Evolutionary conservation across 1,140 invertebrate species (phyloP).

Genomic region (Mactra quadrangularis): DNA sequence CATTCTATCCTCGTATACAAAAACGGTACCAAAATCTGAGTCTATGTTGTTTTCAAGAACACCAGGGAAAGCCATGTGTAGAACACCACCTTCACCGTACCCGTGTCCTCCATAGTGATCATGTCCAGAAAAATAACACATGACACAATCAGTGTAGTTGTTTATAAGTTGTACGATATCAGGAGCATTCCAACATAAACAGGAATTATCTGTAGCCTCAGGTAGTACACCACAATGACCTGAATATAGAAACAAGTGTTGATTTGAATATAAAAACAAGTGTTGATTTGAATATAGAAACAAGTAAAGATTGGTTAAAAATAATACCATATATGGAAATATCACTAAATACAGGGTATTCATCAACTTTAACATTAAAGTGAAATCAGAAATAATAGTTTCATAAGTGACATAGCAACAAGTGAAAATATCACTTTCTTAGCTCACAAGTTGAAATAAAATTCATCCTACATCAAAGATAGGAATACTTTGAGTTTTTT

Average conservation of each 20-base stretch:
- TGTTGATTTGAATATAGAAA: no score
- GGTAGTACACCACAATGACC: constrained; percentile 79
- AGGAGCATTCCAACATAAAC: constrained; percentile 53
- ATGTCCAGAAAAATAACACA: constrained; percentile 79
- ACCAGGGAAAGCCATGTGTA: constrained; percentile 77
- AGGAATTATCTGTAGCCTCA: constrained; percentile 63
- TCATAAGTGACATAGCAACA: no score
- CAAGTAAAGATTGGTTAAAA: no score
- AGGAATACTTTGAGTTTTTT: no score
- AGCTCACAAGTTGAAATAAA: no score
- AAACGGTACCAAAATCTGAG: constrained; percentile 79
- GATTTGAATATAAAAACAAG: no score
- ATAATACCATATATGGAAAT: no score
- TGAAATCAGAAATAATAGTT: no score
- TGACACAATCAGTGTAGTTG: constrained; percentile 61
- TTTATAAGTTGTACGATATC: constrained; percentile 27
- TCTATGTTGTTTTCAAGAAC: constrained; percentile 75
- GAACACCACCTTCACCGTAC: constrained; percentile 72
- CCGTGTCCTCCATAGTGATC: constrained; percentile 76
- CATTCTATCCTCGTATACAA: constrained; percentile 72
- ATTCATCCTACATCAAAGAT: no score
- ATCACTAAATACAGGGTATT: background rate
- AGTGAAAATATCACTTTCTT: no score
- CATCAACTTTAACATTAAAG: no score
- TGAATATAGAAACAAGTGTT: constrained; percentile 49